Evolutionary conservation across 2,797 vertebrate genomes (phyloP), one percentile per base, ranked within the genome.

Genomic region (Dendrocincla fuliginosa): DNA sequence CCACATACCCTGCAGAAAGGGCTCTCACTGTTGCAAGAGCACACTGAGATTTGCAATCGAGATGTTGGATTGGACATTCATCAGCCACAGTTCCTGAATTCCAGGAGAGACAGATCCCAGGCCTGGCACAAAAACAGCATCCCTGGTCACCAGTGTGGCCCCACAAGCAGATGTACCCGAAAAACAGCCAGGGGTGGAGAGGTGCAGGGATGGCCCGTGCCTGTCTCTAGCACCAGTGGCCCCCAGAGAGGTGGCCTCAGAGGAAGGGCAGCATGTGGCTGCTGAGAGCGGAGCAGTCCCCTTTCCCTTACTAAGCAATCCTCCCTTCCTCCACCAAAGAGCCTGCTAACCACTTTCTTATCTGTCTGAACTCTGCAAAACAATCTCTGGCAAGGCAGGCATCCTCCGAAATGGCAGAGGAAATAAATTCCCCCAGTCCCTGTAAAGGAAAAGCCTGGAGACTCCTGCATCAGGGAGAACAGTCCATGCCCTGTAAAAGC

Each of bases 231-330:
- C 24, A 0, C 77, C 46, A 39, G 84, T 1, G 2, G 63, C 63
- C 63, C 64, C 70, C 42, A 46, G 15, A 90, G 95, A 27, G 14
- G 70, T 86, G 87, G 90, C 96, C 92, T 61, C 93, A 57, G 80
- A 94, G 79, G 95, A 96, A 97, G 94, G 93, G 90, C 85, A 96
- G 33, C 39, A 0, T 81, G 80, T 37, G 91, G 87, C 42, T 22
- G 90, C 91, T 7, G 59, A 73, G 92, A 76, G 83, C 82, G 0
- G 33, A 83, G 77, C 46, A 1, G 42, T 93, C 76, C 96, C 88
- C 96, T 96, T 97, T 92, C 95, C 95, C 91, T 98, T 96, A 93
- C 94, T 96, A 94, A 97, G 95, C 92, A 93, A 75, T 93, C 82
- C 90, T 96, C 93, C 94, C 95, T 96, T 96, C 94, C 94, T 96